Base-by-base conservation (phyloP, 1,140 invertebrate species). In the Ooceraea biroi region DNA sequence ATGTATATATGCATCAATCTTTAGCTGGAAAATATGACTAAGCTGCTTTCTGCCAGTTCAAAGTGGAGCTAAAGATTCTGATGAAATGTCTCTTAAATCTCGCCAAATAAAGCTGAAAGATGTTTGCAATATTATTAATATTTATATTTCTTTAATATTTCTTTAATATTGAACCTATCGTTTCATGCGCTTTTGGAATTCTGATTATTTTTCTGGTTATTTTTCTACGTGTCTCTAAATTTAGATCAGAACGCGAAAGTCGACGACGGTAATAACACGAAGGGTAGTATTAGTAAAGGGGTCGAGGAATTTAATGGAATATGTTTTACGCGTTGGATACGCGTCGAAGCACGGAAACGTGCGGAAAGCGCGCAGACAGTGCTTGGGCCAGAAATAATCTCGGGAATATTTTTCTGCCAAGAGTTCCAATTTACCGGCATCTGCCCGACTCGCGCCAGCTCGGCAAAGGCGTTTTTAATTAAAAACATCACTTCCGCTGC, bases 401-500 rank as follows among this genome's bases (percentile, higher is more conserved):
- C 65, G 77, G 17, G 22, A 36, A 80, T 80, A 80, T 80, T 71
- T 80, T 72, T 72, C 25, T 30, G 30, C 36, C 48, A n/a, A 58
- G 65, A 41, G 44, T 65, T 66, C 17, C 58, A 85, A 68, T 52
- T 58, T 48, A 41, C 44, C 41, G 48, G 36, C 36, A 65, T 41
- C 30, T 48, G 25, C 41, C 11, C 30, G 61, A 50, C 44, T 61
- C 14, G 36, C 22, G 69, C 3, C 17, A 2, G 12, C 55, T 36
- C 44, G 57, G 7, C 48, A 57, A 72, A 68, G 46, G 30, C 50
- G 44, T 77, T 86, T 85, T 82, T 82, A 86, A 85, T 86, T 86
- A 86, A 86, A 86, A 86, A 82, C 55, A 82, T 65, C 44, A 50
- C 27, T 44, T 66, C 41, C 25, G 44, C 44, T n/a, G n/a, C 60